phyloP scores from a whole-genome alignment of 2,888 invertebrate genomes.

The Fissipunctia ypsillon region DNA sequence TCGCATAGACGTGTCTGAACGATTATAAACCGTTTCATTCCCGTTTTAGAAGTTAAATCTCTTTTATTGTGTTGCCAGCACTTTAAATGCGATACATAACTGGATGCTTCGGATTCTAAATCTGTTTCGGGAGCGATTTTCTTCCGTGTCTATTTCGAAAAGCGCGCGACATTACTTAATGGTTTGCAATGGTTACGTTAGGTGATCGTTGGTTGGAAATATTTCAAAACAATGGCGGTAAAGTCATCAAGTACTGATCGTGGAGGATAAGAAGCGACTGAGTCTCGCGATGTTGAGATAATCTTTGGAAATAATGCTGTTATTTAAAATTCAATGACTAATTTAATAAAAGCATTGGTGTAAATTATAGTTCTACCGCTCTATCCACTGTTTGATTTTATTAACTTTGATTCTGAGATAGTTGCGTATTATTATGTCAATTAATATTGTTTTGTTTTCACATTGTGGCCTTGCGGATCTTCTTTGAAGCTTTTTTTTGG shows the following conservation, averaged over 20 bases:
- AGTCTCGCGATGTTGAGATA: slow-evolving; percentile 47
- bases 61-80: slow-evolving; percentile 71
- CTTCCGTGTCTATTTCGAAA: slow-evolving; percentile 64
- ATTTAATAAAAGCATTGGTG: slow-evolving; percentile 41
- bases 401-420: slow-evolving; percentile 6
- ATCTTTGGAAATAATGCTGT: slow-evolving; percentile 40
- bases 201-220: slow-evolving; percentile 48
- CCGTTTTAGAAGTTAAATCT: slow-evolving; percentile 81
- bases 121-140: slow-evolving; percentile 46
- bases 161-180: slow-evolving; percentile 56
- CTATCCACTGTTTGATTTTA: slow-evolving; percentile 29
- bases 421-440: slow-evolving; percentile 11
- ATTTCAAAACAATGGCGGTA: slow-evolving; percentile 66
- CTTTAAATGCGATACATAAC: slow-evolving; percentile 55
- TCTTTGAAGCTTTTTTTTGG: slow-evolving; percentile 20
- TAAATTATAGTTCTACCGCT: slow-evolving; percentile 30
- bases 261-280: slow-evolving; percentile 44
- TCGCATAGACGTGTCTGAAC: slow-evolving; percentile 65
- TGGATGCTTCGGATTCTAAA: slow-evolving; percentile 48
- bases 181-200: slow-evolving; percentile 51
- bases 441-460: slow-evolving; percentile 17
- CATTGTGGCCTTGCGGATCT: slow-evolving; percentile 4
- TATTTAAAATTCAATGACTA: slow-evolving; percentile 33
- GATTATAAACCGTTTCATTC: slow-evolving; percentile 72
- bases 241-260: slow-evolving; percentile 55